Conservation (phyloP, 2,888 invertebrate species). For the Thyatira batis region DNA sequence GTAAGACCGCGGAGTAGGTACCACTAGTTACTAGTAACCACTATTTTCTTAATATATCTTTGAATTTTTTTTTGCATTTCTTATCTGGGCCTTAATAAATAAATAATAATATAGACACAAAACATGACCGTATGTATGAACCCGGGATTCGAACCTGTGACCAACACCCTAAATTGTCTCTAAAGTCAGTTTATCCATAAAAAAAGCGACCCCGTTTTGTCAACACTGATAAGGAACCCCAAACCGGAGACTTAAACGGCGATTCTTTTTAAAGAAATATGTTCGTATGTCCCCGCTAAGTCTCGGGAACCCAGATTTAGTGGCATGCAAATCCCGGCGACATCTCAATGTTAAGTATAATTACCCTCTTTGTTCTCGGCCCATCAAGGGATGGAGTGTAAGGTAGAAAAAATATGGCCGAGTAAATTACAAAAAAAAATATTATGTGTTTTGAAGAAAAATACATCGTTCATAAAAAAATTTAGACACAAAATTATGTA, state of each 20-base stretch:
- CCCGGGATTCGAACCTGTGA: no score
- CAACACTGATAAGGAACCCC: constrained; percentile 1
- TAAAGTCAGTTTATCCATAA: constrained; percentile 7
- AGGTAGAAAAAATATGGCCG: background rate
- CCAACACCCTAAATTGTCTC: background rate
- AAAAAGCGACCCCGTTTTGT: background rate
- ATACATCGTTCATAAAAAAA: no score
- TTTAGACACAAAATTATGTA: no score
- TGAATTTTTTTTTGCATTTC: no score
- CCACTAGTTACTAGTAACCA: no score
- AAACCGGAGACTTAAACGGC: constrained; percentile 40
- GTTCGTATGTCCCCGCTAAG: constrained; percentile 47
- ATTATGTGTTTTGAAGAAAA: no score
- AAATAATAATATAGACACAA: no score
- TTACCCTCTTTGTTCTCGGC: constrained; percentile 39
- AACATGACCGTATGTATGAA: no score
- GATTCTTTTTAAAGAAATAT: constrained; percentile 47
- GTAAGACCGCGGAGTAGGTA: no score
- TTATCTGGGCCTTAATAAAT: no score
- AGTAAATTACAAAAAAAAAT: background rate
- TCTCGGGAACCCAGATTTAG: constrained; percentile 50
- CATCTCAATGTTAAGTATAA: constrained; percentile 41
- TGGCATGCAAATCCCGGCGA: constrained; percentile 52
- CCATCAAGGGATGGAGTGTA: background rate
- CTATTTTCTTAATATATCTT: no score